phyloP scores from a whole-genome alignment of 2,888 invertebrate genomes.

The Nesidiocoris tenuis region DNA sequence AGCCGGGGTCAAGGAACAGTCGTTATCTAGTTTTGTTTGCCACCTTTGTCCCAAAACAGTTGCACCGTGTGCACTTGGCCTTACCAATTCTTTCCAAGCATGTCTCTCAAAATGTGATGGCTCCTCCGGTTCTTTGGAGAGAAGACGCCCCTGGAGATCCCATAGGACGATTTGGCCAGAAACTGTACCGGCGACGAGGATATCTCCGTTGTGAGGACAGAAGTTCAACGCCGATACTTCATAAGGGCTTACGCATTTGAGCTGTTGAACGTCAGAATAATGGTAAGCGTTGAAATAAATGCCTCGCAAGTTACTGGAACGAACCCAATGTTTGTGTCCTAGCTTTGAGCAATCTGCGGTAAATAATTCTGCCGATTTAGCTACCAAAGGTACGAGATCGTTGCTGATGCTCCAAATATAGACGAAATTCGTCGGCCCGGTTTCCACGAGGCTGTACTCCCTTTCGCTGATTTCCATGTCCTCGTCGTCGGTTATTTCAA shows the following conservation, averaged over 20 bases:
- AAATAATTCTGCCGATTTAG: too few species aligned
- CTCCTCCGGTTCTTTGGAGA: background rate
- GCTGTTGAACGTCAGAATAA: constrained; percentile 9
- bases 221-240: constrained; percentile 54
- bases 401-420: constrained; percentile 51
- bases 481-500: constrained; percentile 33
- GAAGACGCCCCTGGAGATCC: constrained; percentile 52
- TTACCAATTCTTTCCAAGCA: constrained; percentile 40
- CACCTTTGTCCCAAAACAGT: too few species aligned
- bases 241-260: constrained; percentile 52
- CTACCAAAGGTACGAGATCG: constrained; percentile 50
- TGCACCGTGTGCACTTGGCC: too few species aligned
- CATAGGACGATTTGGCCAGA: constrained; percentile 55
- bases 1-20: too few species aligned
- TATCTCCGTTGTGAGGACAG: constrained; percentile 53
- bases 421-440: constrained; percentile 44
- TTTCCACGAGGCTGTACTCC: constrained; percentile 24
- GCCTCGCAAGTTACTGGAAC: too few species aligned
- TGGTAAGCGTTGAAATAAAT: too few species aligned
- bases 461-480: constrained; percentile 24
- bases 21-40: too few species aligned
- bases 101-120: constrained; percentile 25
- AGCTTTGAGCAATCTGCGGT: too few species aligned
- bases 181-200: constrained; percentile 54
- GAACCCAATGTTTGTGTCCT: too few species aligned